Evolutionary conservation across 2,888 invertebrate genomes (phyloP), one percentile per base, ranked within the genome.

Genomic region (Zaprionus lineosus): DNA sequence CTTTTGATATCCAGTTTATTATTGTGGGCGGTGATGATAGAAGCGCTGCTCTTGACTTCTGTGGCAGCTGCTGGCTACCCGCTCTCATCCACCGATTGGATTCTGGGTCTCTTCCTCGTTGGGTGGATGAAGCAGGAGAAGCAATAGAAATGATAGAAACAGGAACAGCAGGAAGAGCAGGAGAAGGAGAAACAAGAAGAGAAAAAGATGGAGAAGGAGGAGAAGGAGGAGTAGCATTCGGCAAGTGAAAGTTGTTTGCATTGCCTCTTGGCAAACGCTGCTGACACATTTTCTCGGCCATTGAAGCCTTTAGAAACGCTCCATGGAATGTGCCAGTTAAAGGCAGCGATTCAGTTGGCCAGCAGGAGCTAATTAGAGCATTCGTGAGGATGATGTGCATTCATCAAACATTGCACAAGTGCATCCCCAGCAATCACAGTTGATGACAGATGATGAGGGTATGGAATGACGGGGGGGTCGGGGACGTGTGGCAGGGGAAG

Each of bases 191-290:
- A n/a, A n/a, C n/a, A n/a, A n/a, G n/a, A n/a, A n/a, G n/a, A n/a
- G n/a, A n/a, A n/a, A n/a, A n/a, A n/a, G n/a, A n/a, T n/a, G n/a
- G n/a, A n/a, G n/a, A n/a, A n/a, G n/a, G n/a, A n/a, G n/a, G n/a
- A n/a, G n/a, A n/a, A n/a, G n/a, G n/a, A n/a, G n/a, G n/a, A n/a
- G n/a, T n/a, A n/a, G n/a, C n/a, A n/a, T n/a, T n/a, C n/a, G 48
- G 37, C 34, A 34, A 86, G 86, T 84, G 85, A 79, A 79, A 86
- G 86, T 86, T 86, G 86, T 79, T 79, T 86, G 70, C 78, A 66
- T 56, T 59, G 50, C 43, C 70, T 58, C 9, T 44, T 50, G 47
- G 69, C 55, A 48, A 43, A 39, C 43, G 68, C 28, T 33, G 58
- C 82, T 86, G 78, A 86, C 78, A 78, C 77, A 78, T 86, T 86